Base-by-base conservation (phyloP, 2,888 invertebrate genomes). In the Mellilla xanthometata region DNA sequence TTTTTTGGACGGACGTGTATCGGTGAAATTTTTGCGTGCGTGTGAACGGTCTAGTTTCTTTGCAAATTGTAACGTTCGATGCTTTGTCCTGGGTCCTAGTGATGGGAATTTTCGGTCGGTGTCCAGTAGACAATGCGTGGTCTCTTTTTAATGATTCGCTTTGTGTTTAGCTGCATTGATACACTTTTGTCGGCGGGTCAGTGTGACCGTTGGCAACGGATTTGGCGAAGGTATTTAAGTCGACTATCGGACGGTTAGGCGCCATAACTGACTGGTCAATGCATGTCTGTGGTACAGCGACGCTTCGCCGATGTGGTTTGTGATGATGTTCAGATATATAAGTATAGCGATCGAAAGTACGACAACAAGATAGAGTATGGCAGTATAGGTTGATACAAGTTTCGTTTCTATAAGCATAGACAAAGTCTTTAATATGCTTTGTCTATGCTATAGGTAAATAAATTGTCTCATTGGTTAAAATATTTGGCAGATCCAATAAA, bases 1-100 rank as follows among this genome's bases (percentile, higher is more conserved):
- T 83, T 48, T 41, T 19, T 38, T 38, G 29, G 41, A 47, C 28
- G 33, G 38, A 39, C 72, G 80, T 78, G 76, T 82, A 82, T 81
- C 65, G 72, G 76, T 77, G 75, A 81, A 86, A 87, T 79, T 86
- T 86, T 87, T 83, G 88, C 87, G 78, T 70, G 62, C 83, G 85
- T 88, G 89, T 81, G 88, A 89, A 89, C 78, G 87, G 50, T 86
- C 86, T 85, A 87, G 78, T 87, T 85, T 81, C 81, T 80, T 85
- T 86, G 88, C 88, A 76, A 87, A 84, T 66, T 81, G 87, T 87
- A 88, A 79, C 88, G 81, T 68, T 56, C 69, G 49, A 40, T 40
- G 54, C 66, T 68, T 79, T 79, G 58, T 63, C 56, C 62, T 63
- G 58, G 39, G 40, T 30, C 47, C 41, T 46, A 32, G 69, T 64